Evolutionary conservation across 2,113 vertebrate species (phyloP).

Genomic region (Grallaria varia): DNA sequence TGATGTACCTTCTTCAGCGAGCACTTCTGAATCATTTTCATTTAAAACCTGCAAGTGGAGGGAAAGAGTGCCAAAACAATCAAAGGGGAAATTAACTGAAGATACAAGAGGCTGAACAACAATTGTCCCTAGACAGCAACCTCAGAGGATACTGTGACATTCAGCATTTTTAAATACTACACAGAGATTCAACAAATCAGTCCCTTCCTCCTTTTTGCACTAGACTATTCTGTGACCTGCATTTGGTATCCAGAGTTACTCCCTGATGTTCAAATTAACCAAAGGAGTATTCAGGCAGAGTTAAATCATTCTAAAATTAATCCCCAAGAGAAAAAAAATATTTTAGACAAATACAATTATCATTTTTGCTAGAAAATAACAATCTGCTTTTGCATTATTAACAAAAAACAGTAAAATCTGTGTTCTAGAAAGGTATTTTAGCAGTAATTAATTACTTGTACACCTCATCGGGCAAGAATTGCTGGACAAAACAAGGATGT

Average conservation of each 20-base stretch:
- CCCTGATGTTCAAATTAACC: neutral
- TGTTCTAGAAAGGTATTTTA: neutral
- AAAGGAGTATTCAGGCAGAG: neutral
- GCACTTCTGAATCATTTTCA: slow-evolving; percentile 51
- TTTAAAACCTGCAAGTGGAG: slow-evolving; percentile 35
- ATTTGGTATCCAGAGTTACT: neutral
- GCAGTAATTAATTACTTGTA: neutral
- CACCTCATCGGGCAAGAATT: neutral
- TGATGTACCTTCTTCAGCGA: slow-evolving; percentile 16
- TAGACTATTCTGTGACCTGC: neutral
- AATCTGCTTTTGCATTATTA: neutral
- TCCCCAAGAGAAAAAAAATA: neutral
- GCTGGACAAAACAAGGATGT: neutral
- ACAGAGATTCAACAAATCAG: neutral
- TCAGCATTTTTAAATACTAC: neutral
- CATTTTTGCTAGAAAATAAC: neutral
- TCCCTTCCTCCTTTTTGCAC: neutral
- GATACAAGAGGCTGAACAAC: neutral
- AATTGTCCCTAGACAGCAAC: neutral
- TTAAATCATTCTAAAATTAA: neutral
- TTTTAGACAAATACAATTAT: neutral
- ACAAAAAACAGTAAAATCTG: neutral
- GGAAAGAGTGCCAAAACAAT: neutral
- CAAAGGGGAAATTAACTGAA: neutral
- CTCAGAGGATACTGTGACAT: neutral